Base-by-base conservation (phyloP, 2,888 invertebrate genomes). In the Teleiodes luculella region DNA sequence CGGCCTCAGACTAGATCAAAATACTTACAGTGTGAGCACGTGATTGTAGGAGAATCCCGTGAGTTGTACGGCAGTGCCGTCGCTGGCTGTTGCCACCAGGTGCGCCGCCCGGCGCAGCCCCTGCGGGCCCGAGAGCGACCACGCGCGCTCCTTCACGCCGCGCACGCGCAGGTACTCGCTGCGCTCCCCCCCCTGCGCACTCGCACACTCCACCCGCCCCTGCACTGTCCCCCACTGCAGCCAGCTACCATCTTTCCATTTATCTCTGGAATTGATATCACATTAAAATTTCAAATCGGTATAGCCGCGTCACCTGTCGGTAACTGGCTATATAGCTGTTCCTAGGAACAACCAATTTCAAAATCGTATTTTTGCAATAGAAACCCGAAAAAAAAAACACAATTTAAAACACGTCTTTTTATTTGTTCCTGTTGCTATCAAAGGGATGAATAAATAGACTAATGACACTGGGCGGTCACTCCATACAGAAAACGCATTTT, bases 221-320 rank as follows among this genome's bases (percentile, higher is more conserved):
- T 91, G 86, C 14, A 93, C 67, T 0, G 88, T 81, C 3, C 94
- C 94, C 80, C 91, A 94, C 68, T 94, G 94, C 58, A 92, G 83
- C 76, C 91, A 93, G 48, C 92, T 92, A 2, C 79, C 78, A 41
- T 83, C 76, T 1, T 78, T 76, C 52, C 79, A 72, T 61, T 78
- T 77, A 41, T 72, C 76, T 59, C 91, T 91, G 62, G 11, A 48
- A 48, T 14, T 4, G 10, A n/a, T 7, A 7, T 6, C 20, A 28
- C 11, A n/a, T n/a, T n/a, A n/a, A n/a, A n/a, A n/a, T n/a, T n/a
- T n/a, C n/a, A n/a, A n/a, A n/a, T n/a, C n/a, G n/a, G n/a, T n/a
- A n/a, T n/a, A n/a, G n/a, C n/a, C n/a, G n/a, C n/a, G n/a, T n/a
- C n/a, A n/a, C n/a, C n/a, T n/a, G n/a, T n/a, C n/a, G n/a, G n/a